Conservation (phyloP, 2,113 vertebrate species). For the Azemiops feae region DNA sequence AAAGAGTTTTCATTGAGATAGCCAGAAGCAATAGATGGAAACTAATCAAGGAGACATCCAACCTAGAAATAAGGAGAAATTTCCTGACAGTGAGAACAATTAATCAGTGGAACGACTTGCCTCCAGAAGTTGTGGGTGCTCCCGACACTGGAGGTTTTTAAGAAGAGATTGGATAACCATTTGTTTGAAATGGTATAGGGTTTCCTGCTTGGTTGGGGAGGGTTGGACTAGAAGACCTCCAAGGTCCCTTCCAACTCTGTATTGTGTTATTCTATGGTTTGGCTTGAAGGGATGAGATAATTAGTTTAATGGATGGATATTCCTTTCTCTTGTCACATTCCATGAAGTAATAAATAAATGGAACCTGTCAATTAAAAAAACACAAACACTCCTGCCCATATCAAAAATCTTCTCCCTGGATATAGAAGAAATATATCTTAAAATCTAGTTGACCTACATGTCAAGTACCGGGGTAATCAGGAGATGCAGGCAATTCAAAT, state of each 20-base stretch:
- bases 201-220: neutral
- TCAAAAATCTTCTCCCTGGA: neutral
- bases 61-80: neutral
- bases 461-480: neutral
- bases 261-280: neutral
- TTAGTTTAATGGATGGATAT: neutral
- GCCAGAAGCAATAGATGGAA: neutral
- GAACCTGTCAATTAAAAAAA: neutral
- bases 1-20: neutral
- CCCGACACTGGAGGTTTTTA: no score
- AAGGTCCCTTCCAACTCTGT: neutral
- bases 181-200: neutral
- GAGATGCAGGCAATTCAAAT: neutral
- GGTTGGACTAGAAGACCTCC: neutral
- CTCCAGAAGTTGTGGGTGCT: neutral
- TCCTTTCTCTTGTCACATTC: neutral
- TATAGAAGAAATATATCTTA: neutral
- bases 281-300: neutral
- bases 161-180: neutral
- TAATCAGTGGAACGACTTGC: neutral
- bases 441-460: neutral
- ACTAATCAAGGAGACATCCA: neutral
- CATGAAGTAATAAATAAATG: neutral
- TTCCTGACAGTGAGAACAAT: neutral
- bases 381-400: neutral